Conservation (phyloP, 2,797 vertebrate species). For the Aplochiton taeniatus region DNA sequence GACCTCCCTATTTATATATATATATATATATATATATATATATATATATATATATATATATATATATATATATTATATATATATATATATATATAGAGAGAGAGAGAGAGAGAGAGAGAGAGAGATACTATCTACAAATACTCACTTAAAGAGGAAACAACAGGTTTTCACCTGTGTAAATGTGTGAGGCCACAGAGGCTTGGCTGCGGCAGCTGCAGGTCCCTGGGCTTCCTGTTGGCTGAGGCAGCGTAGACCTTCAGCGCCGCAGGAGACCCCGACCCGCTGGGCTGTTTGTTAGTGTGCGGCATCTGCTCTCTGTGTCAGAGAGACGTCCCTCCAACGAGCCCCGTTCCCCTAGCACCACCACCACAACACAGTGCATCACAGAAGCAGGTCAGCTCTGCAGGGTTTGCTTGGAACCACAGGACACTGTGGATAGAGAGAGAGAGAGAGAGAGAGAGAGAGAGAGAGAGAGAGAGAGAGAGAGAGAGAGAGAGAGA, state of each 20-base stretch:
- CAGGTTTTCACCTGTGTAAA: slow-evolving; percentile 56
- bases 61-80: too few relatives aligned
- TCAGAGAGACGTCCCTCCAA: slow-evolving; percentile 72
- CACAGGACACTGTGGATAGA: neutral
- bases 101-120: neutral
- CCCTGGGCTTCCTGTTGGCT: slow-evolving; percentile 69
- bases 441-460: neutral
- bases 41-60: too few relatives aligned
- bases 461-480: slow-evolving; percentile 7
- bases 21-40: too few relatives aligned
- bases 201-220: slow-evolving; percentile 65
- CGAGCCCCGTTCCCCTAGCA: slow-evolving; percentile 2
- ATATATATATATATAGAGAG: too few relatives aligned
- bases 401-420: slow-evolving; percentile 41
- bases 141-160: slow-evolving; percentile 31
- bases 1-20: too few relatives aligned
- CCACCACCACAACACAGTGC: slow-evolving; percentile 44
- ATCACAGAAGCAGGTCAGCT: slow-evolving; percentile 64
- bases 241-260: slow-evolving; percentile 56
- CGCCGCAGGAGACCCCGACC: slow-evolving; percentile 60
- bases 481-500: slow-evolving; percentile 14
- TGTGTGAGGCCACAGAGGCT: slow-evolving; percentile 44
- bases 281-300: slow-evolving; percentile 78
- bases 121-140: slow-evolving; percentile 26
- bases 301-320: slow-evolving; percentile 81